Base-by-base conservation (phyloP, 2,888 invertebrate genomes). In the Metalampra italica region DNA sequence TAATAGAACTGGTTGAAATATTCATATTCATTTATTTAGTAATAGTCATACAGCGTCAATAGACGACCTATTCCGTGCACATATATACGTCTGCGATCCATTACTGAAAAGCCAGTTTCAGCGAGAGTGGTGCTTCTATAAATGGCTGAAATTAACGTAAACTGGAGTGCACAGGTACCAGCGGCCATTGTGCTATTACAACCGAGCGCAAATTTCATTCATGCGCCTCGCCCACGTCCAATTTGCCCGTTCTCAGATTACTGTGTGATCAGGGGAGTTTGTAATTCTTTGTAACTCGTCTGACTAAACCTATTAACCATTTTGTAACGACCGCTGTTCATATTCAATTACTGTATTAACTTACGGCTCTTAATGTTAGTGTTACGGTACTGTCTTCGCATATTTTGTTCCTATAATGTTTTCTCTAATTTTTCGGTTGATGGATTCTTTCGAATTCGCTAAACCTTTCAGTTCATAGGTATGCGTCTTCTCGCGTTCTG, bases 201-300 rank as follows among this genome's bases (percentile, higher is more conserved):
- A 39, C 13, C 39, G 64, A 66, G 65, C 69, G 73, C 73, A 61
- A 82, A 80, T 72, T 79, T 81, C 79, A 81, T 84, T 83, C 78
- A 80, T 75, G 67, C 68, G 62, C 61, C 67, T 71, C 73, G 58
- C 83, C 84, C 78, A 84, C 85, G 68, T 68, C 66, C 79, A 82
- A 79, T 84, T 78, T 75, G 66, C 58, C 60, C 64, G 60, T 65
- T 67, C 75, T 70, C 72, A 39, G 12, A 29, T 45, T 45, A 45
- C 45, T 30, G 11, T 8, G 39, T 45, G 39, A 45, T 45, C 45
- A 45, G 45, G 22, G 39, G 30, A 39, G 39, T 29, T 45, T 39
- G 45, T 54, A 54, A 44, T 47, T 53, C 45, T 50, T 47, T 50
- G 50, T 47, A 52, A 50, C 48, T 43, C 50, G 51, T 48, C 47